phyloP scores from a whole-genome alignment of 2,113 vertebrate species.

The Salvelinus fontinalis region DNA sequence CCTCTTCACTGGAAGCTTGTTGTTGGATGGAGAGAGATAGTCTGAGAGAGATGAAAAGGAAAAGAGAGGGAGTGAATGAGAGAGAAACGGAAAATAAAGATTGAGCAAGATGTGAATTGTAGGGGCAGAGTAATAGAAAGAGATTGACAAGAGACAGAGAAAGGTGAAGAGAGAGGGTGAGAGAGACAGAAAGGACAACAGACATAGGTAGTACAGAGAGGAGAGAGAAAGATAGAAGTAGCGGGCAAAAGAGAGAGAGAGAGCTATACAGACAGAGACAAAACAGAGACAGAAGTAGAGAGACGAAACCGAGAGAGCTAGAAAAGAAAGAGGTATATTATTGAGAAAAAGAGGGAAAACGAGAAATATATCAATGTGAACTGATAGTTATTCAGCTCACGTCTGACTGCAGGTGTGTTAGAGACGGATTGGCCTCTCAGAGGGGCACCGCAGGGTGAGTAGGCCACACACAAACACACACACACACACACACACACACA shows the following conservation, averaged over 20 bases:
- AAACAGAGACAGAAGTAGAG: no score
- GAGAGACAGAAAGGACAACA: slow-evolving; percentile 13
- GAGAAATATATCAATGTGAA: slow-evolving; percentile 3
- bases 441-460: neutral
- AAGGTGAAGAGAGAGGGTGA: slow-evolving; percentile 16
- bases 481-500: neutral
- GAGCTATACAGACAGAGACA: no score
- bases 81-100: neutral
- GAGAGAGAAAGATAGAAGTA: no score
- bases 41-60: slow-evolving; percentile 5
- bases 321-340: no score
- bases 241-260: no score
- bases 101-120: neutral
- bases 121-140: slow-evolving; percentile 5
- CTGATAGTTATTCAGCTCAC: neutral
- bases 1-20: neutral
- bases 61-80: slow-evolving; percentile 26
- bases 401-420: neutral
- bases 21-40: slow-evolving; percentile 9
- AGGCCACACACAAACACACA: neutral
- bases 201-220: no score
- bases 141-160: slow-evolving; percentile 11
- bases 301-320: no score
- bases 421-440: neutral
- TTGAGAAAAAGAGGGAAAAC: neutral